Evolutionary conservation across 2,888 invertebrate species (phyloP), one percentile per base, ranked within the genome.

Genomic region (Barypeithes pellucidus): DNA sequence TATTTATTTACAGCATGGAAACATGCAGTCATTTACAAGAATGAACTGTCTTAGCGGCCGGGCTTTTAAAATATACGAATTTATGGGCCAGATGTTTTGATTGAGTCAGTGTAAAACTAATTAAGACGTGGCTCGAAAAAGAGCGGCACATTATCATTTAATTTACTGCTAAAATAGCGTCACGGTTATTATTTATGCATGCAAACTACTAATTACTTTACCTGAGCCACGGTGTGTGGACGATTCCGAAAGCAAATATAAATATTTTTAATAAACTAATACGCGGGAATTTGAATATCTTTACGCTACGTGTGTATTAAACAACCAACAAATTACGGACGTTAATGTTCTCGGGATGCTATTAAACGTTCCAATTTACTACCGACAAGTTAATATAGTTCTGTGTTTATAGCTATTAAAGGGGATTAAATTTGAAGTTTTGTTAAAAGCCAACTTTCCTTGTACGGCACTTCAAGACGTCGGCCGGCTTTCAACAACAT

Each of bases 31-130:
- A 14, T 57, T 33, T 57, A 57, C 33, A 33, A 16, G 33, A 57
- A 33, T 33, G 36, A 33, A 57, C 36, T 57, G 16, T 29, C 52
- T 24, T 14, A 57, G 16, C n/a, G 33, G 33, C 11, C 29, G 33
- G 33, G 54, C 54, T 16, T 33, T 33, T 57, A 57, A 57, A 54
- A 36, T 33, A 57, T 57, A 57, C 54, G 18, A 66, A 80, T 78
- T 80, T 81, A 80, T 79, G 79, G 74, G 79, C 81, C 82, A 82
- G 82, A 81, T 83, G 82, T 82, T 83, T 82, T 83, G 82, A 83
- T 83, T 81, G 80, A 79, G 80, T 77, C 80, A 78, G 81, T 79
- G 79, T 80, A 80, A 80, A 81, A 81, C 81, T 81, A 81, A 82
- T 82, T 82, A 82, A 82, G 81, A 82, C 79, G 73, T 79, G 78